Base-by-base conservation (phyloP, 2,888 invertebrate species). In the Augiades crinisus region DNA sequence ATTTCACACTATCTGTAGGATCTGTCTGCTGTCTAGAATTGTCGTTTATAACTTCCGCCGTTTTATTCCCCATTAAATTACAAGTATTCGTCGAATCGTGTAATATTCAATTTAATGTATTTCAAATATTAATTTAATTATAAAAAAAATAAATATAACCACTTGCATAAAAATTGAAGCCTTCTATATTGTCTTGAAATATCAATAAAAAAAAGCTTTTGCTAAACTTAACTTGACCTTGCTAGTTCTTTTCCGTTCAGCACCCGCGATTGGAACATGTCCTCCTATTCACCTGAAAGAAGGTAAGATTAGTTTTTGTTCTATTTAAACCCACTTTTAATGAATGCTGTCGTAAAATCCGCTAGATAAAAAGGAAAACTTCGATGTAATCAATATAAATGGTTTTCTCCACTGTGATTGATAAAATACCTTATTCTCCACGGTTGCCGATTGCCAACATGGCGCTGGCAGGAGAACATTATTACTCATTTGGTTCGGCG, bases 261-360 rank as follows among this genome's bases (percentile, higher is more conserved):
- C 92, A 90, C 92, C 92, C 91, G 92, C 92, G 92, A 93, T 92
- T 93, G 92, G 92, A 95, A 93, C 93, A 95, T 95, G 95, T 95
- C 95, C 90, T 93, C 95, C 90, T 93, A 92, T 92, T 91, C 93
- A 84, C 90, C 92, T 86, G 95, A 95, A 91, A 92, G 94, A 92
- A 94, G 94, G 95, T 94, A 93, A 94, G 93, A 92, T 75, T 71
- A 72, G 75, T 75, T 81, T 80, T 64, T 71, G 62, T 63, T 57
- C 65, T 68, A 63, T 61, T 71, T 73, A 65, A 59, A 63, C 57
- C 58, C 64, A 59, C 54, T 65, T 76, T 65, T 70, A 58, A 61
- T 63, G 61, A 64, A 65, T 51, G 31, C 38, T 38, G 22, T 59
- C 60, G 58, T 65, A 59, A 56, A 58, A 58, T 50, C 52, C 56